Evolutionary conservation across 2,113 vertebrate genomes (phyloP).

Genomic region (Emydura subglobosa): DNA sequence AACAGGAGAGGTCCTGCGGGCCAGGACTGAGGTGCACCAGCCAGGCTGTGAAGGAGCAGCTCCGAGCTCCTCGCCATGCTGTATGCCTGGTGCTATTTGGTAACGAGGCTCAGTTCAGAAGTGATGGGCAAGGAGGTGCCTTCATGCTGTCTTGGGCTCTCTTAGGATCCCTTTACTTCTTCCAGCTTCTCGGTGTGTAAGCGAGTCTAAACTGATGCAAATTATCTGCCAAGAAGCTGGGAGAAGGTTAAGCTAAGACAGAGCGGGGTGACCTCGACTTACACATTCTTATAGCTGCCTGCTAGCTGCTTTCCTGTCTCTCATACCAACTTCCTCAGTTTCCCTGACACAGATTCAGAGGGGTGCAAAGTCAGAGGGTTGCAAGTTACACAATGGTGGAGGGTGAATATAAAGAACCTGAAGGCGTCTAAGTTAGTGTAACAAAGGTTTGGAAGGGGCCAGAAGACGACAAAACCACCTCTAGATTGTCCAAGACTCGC

Average conservation of each 20-base stretch:
- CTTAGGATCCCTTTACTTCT: not conserved
- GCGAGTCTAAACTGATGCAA: not conserved
- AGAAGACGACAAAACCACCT: not conserved
- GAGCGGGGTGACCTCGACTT: not conserved
- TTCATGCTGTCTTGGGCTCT: not conserved
- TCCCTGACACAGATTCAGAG: not conserved
- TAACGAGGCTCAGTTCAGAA: not conserved
- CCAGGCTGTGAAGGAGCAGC: not conserved
- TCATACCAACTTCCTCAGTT: not conserved
- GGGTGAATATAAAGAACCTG: not conserved
- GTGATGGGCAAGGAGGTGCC: not conserved
- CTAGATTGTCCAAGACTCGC: not conserved
- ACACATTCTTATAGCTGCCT: not conserved
- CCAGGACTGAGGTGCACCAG: not conserved
- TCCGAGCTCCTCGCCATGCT: too few species aligned
- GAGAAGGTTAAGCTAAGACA: not conserved
- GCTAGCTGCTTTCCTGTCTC: not conserved
- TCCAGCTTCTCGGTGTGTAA: not conserved
- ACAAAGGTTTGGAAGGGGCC: not conserved
- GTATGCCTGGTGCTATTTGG: not conserved
- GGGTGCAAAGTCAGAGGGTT: not conserved
- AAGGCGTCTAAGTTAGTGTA: not conserved
- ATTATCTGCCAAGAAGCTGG: not conserved
- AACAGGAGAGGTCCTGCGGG: too few species aligned
- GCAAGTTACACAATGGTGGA: not conserved